A percentile compares a stretch with the other conserved stretches of the same genome.
These are phyloP conservation scores for Phataginus tetradactyla DNA, from an alignment of 2,797 vertebrate genomes.

Conservation along the genomic window DNA sequence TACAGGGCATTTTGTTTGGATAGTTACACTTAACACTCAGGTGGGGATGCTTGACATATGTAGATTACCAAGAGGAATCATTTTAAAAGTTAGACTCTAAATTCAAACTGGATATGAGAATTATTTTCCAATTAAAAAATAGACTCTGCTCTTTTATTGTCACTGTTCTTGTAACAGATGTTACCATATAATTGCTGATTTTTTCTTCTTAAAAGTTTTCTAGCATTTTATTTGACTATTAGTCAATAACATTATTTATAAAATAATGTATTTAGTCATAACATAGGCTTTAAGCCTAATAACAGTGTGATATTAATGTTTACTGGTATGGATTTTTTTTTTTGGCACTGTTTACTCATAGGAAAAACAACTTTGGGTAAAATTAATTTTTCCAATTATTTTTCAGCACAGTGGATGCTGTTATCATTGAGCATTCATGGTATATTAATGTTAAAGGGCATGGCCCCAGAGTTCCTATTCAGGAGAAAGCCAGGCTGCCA, in stretches of 20 bases:
- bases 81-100: not conserved
- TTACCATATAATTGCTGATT: not conserved
- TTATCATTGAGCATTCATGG: not conserved
- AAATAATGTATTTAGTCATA: not conserved
- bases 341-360: not conserved
- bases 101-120: not conserved
- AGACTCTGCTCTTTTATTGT: not conserved
- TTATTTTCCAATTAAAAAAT: not conserved
- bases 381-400: not conserved
- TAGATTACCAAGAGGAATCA: not conserved
- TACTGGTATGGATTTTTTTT: not conserved
- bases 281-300: not conserved
- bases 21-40: not conserved
- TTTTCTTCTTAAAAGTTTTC: conserved; percentile 33
- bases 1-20: not conserved
- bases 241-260: not conserved
- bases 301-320: not conserved
- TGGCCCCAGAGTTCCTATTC: not conserved
- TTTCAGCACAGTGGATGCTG: not conserved
- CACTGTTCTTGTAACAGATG: not conserved
- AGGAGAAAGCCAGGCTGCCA: not conserved
- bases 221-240: not conserved
- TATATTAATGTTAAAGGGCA: not conserved
- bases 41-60: not conserved
- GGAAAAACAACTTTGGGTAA: not conserved